phyloP scores from a whole-genome alignment of 2,888 invertebrate genomes.

The Limnephilus lunatus region DNA sequence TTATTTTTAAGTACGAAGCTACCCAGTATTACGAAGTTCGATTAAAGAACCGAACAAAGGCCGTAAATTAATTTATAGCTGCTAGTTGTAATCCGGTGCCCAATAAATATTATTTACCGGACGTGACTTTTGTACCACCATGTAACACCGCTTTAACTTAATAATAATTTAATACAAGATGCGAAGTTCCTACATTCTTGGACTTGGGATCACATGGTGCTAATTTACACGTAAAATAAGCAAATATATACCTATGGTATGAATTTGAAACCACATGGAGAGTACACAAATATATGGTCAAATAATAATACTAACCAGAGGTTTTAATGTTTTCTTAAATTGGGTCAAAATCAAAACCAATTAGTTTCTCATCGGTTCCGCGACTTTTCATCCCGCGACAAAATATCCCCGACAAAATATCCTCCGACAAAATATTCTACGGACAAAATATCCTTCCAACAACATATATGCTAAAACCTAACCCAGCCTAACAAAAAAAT shows the following conservation, averaged over 20 bases:
- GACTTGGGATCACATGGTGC: background rate
- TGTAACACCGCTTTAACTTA: background rate
- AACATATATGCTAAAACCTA: too few relatives aligned
- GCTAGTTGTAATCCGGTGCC: slow-evolving; percentile 33
- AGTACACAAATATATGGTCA: background rate
- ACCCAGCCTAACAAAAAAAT: too few relatives aligned
- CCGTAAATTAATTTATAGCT: slow-evolving; percentile 49
- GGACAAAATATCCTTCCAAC: too few relatives aligned
- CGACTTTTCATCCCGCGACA: too few relatives aligned
- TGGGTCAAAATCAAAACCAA: background rate
- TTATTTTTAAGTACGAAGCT: background rate
- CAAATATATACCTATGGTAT: background rate
- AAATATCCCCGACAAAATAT: too few relatives aligned
- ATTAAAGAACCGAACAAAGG: slow-evolving; percentile 21
- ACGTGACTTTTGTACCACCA: slow-evolving; percentile 42
- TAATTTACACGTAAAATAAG: background rate
- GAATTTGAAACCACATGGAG: background rate
- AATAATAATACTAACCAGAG: background rate
- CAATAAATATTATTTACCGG: slow-evolving; percentile 51
- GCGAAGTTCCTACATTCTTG: background rate
- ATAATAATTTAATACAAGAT: background rate
- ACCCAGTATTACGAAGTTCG: background rate
- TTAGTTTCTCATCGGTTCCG: background rate
- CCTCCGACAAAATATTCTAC: too few relatives aligned
- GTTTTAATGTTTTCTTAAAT: too few relatives aligned